Evolutionary conservation across 1,140 invertebrate species (phyloP).

Genomic region (Galleria mellonella): DNA sequence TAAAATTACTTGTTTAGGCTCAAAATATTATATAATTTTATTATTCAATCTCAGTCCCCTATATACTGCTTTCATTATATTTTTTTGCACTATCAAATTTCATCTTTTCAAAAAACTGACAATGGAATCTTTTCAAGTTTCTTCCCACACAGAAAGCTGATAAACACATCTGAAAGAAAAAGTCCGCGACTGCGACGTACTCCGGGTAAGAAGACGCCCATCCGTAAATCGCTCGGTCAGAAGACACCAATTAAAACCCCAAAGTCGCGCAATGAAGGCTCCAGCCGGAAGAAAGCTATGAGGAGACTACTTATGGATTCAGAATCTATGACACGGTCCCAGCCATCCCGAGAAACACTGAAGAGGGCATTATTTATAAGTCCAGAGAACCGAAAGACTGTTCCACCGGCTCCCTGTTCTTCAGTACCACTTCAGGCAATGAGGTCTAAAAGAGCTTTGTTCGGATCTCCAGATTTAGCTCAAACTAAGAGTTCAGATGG

Average conservation of each 20-base stretch:
- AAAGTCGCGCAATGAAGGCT: slow-evolving; percentile 61
- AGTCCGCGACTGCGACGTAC: slow-evolving; percentile 64
- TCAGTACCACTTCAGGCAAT: slow-evolving; percentile 53
- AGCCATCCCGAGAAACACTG: slow-evolving; percentile 66
- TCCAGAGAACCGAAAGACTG: slow-evolving; percentile 66
- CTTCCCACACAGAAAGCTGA: slow-evolving; percentile 68
- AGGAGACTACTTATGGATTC: slow-evolving; percentile 42
- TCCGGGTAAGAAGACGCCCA: slow-evolving; percentile 58
- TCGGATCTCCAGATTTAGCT: slow-evolving; percentile 66
- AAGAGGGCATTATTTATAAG: slow-evolving; percentile 80
- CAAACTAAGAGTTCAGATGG: slow-evolving; percentile 59
- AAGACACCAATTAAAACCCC: slow-evolving; percentile 67
- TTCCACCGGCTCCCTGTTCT: slow-evolving; percentile 36
- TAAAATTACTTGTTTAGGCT: no score
- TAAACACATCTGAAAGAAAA: slow-evolving; percentile 52
- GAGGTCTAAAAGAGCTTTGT: slow-evolving; percentile 77
- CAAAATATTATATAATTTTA: no score
- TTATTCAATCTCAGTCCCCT: neutral
- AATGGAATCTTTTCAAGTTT: slow-evolving; percentile 43
- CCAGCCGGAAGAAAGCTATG: slow-evolving; percentile 71
- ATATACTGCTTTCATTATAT: neutral
- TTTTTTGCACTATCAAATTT: neutral
- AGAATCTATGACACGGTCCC: slow-evolving; percentile 43
- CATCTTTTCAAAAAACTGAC: slow-evolving; percentile 19
- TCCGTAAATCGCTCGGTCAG: slow-evolving; percentile 53